Evolutionary conservation across 2,113 vertebrate species (phyloP), one percentile per base, ranked within the genome.

Genomic region (Hyla sarda): DNA sequence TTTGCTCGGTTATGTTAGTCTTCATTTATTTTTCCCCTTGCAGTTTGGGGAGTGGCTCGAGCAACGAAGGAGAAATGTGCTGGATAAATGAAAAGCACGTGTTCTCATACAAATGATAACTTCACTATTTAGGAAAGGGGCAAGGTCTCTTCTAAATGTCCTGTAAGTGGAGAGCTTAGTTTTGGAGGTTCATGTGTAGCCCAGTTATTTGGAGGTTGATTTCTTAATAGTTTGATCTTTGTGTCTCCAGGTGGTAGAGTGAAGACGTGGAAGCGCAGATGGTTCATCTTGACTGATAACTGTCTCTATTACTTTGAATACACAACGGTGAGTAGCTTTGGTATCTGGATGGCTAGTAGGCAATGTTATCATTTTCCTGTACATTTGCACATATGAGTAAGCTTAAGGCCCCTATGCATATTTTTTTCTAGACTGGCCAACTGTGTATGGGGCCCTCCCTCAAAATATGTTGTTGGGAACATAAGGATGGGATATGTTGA

Each of bases 261-360:
- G 86, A 99, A 99, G 93, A 99, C 98, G 0, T 99, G 98, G 98
- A 99, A 99, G 90, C 95, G 98, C 76, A 95, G 98, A 25, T 99
- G 98, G 98, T 99, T 99, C 90, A 99, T 99, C 88, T 93, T 99
- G 88, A 99, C 98, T 0, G 98, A 99, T 92, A 99, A 99, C 90
- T 99, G 98, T 93, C 95, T 99, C 65, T 99, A 99, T 89, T 99
- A 99, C 92, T 99, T 99, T 87, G 98, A 99, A 85, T 99, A 98
- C 92, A 99, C 98, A 76, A 99, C 98, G 17, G 98, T 99, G 89
- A 96, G 97, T 92, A 86, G 67, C n/a, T 32, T 16, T 3, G 48
- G 34, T 30, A 3, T 6, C 67, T 37, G 21, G 9, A 71, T 8
- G 3, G 21, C 1, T 16, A 8, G 62, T 6, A 14, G 14, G 28